Conservation (phyloP, 2,888 invertebrate genomes). For the Melolontha melolontha region DNA sequence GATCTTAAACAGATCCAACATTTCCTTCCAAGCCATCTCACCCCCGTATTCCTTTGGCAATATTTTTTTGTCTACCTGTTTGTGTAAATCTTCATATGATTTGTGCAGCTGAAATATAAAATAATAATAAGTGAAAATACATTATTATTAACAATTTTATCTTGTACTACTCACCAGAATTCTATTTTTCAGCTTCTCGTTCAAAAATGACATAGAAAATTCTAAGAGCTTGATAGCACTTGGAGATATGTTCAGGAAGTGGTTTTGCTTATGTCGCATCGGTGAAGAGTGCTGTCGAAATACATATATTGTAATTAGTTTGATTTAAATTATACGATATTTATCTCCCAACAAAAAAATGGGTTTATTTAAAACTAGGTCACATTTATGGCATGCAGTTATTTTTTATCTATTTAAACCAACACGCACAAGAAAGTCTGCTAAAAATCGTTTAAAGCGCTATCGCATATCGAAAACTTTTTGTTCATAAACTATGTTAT, state of each 20-base stretch:
- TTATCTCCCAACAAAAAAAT: too few species aligned
- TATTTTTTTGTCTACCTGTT: slow-evolving; percentile 78
- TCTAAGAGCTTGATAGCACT: slow-evolving; percentile 86
- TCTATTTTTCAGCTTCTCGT: slow-evolving; percentile 85
- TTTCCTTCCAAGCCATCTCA: slow-evolving; percentile 81
- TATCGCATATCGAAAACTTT: too few species aligned
- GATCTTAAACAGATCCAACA: slow-evolving; percentile 81
- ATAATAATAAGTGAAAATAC: neutral
- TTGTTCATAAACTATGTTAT: too few species aligned
- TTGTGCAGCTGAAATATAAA: slow-evolving; percentile 75
- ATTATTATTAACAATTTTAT: neutral
- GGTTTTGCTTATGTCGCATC: slow-evolving; percentile 90
- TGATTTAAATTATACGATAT: neutral
- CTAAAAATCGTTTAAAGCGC: too few species aligned
- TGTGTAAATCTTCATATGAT: slow-evolving; percentile 77
- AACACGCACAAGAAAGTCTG: too few species aligned
- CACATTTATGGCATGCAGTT: too few species aligned
- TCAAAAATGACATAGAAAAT: slow-evolving; percentile 83
- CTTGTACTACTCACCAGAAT: slow-evolving; percentile 74
- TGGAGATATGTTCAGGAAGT: slow-evolving; percentile 86
- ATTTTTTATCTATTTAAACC: too few species aligned
- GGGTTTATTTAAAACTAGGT: too few species aligned
- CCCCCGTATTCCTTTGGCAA: slow-evolving; percentile 91
- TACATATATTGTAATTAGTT: slow-evolving; percentile 13
- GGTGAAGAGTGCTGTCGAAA: slow-evolving; percentile 83